Conservation (phyloP, 2,113 vertebrate species). For the Cyanistes caeruleus region DNA sequence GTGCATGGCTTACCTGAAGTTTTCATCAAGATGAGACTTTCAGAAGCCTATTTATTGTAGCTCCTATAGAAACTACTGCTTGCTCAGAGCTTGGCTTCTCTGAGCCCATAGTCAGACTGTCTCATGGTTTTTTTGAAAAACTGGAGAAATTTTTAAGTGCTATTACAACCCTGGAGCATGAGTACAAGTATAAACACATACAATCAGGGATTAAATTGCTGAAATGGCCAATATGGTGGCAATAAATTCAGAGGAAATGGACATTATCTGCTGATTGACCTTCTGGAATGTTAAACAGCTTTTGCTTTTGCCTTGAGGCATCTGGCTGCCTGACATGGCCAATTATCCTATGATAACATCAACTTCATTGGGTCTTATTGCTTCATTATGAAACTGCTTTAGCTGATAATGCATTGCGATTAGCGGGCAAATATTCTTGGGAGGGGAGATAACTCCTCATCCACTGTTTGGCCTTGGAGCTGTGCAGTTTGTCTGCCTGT, state of each 20-base stretch:
- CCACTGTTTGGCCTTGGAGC: not conserved
- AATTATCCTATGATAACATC: constrained; percentile 68
- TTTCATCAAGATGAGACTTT: not conserved
- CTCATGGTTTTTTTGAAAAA: not conserved
- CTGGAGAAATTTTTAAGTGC: not conserved
- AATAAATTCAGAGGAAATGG: constrained; percentile 54
- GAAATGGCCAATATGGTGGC: not conserved
- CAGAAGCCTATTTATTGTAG: not conserved
- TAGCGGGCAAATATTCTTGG: constrained; percentile 1
- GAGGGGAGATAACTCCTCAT: not conserved
- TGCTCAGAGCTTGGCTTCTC: not conserved
- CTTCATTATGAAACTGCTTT: constrained; percentile 62
- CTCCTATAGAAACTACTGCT: not conserved
- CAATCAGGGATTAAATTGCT: not conserved
- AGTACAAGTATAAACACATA: not conserved
- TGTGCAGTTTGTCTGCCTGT: not conserved
- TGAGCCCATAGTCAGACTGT: not conserved
- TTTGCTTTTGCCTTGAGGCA: constrained; percentile 52
- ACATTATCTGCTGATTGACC: constrained; percentile 61
- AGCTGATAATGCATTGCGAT: not conserved
- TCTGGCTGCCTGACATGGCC: constrained; percentile 55
- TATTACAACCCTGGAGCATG: not conserved
- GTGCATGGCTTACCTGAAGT: not conserved
- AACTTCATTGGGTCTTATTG: constrained; percentile 49
- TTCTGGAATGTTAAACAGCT: constrained; percentile 49